Base-by-base conservation (phyloP, 2,888 invertebrate genomes). In the Drosophila aldrichi region DNA sequence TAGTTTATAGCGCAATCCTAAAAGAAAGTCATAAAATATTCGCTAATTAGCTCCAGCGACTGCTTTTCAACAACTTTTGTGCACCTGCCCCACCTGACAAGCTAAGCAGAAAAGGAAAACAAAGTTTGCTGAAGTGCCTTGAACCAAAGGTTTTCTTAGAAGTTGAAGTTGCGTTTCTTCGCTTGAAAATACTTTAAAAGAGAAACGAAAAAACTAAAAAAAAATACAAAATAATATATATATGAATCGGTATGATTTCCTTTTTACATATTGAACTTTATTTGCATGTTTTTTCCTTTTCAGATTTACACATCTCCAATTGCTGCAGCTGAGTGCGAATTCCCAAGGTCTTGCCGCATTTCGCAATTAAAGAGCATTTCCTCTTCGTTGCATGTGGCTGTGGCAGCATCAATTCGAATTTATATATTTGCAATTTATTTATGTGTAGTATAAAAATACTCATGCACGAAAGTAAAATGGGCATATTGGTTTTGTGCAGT, bases 301-400 rank as follows among this genome's bases (percentile, higher is more conserved):
- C n/a, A 18, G n/a, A 32, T 48, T 48, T 48, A 46, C 41, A 22
- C 12, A 43, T 2, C 1, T 14, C 1, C 29, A 29, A n/a, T 12
- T 12, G 22, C 22, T 36, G 52, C 1, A 38, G 3, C 14, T 9
- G 22, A 36, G 8, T n/a, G 8, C n/a, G 16, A 52, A 38, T 2
- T 6, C 36, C 16, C 38, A 36, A 22, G 54, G 38, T 40, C 25
- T 18, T 12, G 22, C 22, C n/a, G n/a, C 25, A 40, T 7, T 25
- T 40, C 2, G 25, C 40, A 54, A 61, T 55, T 44, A 41, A 58
- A 73, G 73, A 49, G 67, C 67, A 73, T 67, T 57, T 62, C 41
- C 18, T 32, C 29, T 58, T 49, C 62, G 49, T 25, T 56, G 41
- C 32, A 22, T 36, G 34, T 29, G 25, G 7, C n/a, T 25, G 43